phyloP scores from a whole-genome alignment of 1,140 invertebrate genomes.

The Drosophila dunni region DNA sequence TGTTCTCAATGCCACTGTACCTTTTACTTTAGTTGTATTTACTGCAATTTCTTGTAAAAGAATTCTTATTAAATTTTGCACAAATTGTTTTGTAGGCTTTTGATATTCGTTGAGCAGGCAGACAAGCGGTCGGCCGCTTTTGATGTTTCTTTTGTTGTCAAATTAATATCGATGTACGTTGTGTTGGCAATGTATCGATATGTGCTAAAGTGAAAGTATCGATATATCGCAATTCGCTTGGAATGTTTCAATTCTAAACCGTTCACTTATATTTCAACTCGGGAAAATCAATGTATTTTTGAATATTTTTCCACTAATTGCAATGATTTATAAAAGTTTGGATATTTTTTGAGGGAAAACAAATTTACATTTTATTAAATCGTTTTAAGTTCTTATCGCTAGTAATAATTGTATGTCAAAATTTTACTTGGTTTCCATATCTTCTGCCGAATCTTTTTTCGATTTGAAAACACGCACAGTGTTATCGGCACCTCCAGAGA shows the following conservation, averaged over 20 bases:
- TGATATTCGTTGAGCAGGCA: constrained; percentile 29
- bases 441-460: constrained; percentile 80
- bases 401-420: constrained; percentile 26
- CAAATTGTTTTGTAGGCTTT: constrained; percentile 24
- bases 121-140: constrained; percentile 56
- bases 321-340: background rate
- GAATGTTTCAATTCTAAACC: too few species aligned
- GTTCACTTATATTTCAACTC: too few species aligned
- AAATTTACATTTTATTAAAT: constrained; percentile 51
- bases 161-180: constrained; percentile 41
- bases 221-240: too few species aligned
- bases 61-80: constrained; percentile 27
- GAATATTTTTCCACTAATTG: background rate
- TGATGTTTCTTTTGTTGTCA: constrained; percentile 53
- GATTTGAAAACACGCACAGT: constrained; percentile 95
- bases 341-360: constrained; percentile 30
- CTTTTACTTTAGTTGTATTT: constrained; percentile 11
- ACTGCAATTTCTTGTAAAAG: background rate
- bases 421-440: constrained; percentile 60
- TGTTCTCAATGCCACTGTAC: constrained; percentile 1
- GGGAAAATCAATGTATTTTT: too few species aligned
- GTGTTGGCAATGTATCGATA: constrained; percentile 34
- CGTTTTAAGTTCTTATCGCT: constrained; percentile 31
- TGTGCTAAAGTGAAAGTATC: too few species aligned
- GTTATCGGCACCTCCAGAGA: constrained; percentile 97